A percentile compares a stretch with the other conserved stretches of the same genome.
Conservation (phyloP, 2,797 vertebrate species). For the Lagorchestes hirsutus region DNA sequence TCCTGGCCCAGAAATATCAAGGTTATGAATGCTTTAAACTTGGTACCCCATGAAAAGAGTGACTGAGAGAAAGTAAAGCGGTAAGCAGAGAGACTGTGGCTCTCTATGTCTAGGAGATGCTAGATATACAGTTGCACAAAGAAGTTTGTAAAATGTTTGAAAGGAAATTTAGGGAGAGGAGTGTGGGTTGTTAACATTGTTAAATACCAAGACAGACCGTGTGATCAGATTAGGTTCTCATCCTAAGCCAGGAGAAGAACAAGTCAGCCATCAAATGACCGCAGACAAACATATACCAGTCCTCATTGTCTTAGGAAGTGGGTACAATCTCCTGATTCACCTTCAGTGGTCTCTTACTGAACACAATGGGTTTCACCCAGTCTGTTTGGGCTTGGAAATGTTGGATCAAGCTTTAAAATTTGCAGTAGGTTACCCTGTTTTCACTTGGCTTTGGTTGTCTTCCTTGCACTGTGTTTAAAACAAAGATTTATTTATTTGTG, state of each 20-base stretch:
- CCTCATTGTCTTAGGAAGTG: background rate
- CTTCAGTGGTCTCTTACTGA: background rate
- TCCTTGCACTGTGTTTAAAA: constrained; percentile 41
- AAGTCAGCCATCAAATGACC: background rate
- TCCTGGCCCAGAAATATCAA: background rate
- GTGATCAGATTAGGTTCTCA: background rate
- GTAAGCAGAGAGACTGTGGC: background rate
- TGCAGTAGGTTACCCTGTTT: constrained; percentile 1
- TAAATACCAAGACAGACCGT: background rate
- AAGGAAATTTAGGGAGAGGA: background rate
- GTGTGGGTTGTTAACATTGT: background rate
- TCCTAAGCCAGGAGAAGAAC: background rate
- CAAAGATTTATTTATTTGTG: constrained; percentile 33
- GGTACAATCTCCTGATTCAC: background rate
- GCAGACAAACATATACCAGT: background rate
- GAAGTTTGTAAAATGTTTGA: background rate
- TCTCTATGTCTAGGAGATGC: background rate
- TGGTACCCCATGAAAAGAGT: background rate
- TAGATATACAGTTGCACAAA: background rate
- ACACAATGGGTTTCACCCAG: background rate
- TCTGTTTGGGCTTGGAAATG: background rate
- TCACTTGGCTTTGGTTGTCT: background rate
- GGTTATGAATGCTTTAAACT: background rate
- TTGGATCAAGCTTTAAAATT: constrained; percentile 28
- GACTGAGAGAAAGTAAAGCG: no score